Evolutionary conservation across 2,888 invertebrate species (phyloP), one percentile per base, ranked within the genome.

Genomic region (Kuschelorhynchus macadamiae): DNA sequence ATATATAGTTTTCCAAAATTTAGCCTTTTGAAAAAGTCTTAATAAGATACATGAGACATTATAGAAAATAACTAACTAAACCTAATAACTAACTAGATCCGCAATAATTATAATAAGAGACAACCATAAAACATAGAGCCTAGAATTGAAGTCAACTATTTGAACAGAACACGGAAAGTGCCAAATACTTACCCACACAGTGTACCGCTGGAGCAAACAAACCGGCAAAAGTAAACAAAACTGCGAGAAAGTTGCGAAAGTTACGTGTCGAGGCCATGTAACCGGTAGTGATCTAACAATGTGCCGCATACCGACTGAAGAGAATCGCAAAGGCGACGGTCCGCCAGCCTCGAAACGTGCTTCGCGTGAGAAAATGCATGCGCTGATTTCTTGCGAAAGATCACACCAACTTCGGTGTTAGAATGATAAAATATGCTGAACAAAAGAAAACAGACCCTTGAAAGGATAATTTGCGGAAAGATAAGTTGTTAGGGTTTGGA

Each of bases 271-370:
- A 42, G 16, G 53, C 60, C 66, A 66, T 66, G 46, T 52, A 53
- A 52, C 61, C 52, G 33, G 33, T 33, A 52, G 49, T 30, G 44
- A 18, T n/a, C 44, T 52, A 52, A 41, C 61, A 61, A 61, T 41
- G 61, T 42, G 52, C 61, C 61, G 61, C 61, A 61, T 61, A 52
- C 52, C 61, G 61, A 61, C 61, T 61, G 44, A 61, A 42, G 32
- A 42, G 42, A 25, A 47, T 52, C 52, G 52, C 39, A 21, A 14
- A 52, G 21, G 36, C 39, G 20, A 20, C 49, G 50, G 30, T 39
- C 11, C 41, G 39, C 47, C 49, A 39, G 47, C 60, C 60, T 39
- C 60, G 49, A 60, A 47, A 47, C 55, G 41, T 47, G 60, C 11
- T 25, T 39, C 20, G 60, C 21, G 12, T 42, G 42, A 17, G 50